Evolutionary conservation across 1,140 invertebrate genomes (phyloP).

Genomic region (Atta colombica): DNA sequence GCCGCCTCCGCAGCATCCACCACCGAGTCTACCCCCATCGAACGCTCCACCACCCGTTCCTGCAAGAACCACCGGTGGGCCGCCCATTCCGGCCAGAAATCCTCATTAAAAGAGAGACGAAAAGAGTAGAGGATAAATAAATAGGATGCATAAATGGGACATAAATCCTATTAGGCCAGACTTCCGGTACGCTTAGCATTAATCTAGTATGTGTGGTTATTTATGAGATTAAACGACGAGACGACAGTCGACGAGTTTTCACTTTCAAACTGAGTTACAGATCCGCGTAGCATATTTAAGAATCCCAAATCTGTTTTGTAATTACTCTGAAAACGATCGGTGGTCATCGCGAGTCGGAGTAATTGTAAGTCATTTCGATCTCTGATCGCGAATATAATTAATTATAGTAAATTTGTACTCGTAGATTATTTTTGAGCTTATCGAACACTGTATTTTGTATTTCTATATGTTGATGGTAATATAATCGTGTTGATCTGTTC

Average conservation of each 20-base stretch:
- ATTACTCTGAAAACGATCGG: slow-evolving; percentile 40
- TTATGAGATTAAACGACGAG: slow-evolving; percentile 65
- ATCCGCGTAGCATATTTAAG: slow-evolving; percentile 49
- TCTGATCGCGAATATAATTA: not conserved
- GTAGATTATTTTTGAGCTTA: slow-evolving; percentile 25
- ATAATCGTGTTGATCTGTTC: slow-evolving; percentile 15
- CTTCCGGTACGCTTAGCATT: slow-evolving; percentile 33
- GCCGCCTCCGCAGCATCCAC: slow-evolving; percentile 88
- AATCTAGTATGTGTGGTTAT: slow-evolving; percentile 64
- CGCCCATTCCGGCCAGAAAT: slow-evolving; percentile 90
- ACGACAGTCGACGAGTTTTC: slow-evolving; percentile 35
- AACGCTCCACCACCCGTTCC: slow-evolving; percentile 88
- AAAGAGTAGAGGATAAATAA: not conserved
- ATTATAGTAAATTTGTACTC: slow-evolving; percentile 41
- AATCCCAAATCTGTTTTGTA: slow-evolving; percentile 54
- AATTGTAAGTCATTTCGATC: slow-evolving; percentile 32
- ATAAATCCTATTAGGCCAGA: slow-evolving; percentile 14
- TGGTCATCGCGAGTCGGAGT: slow-evolving; percentile 1
- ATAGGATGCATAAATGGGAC: not conserved
- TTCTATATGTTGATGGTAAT: not conserved
- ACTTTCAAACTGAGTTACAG: slow-evolving; percentile 60
- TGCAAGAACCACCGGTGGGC: slow-evolving; percentile 89
- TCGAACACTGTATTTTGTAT: not conserved
- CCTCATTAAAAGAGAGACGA: slow-evolving; percentile 77
- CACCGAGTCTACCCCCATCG: slow-evolving; percentile 85